A percentile compares a stretch with the other conserved stretches of the same genome.
Evolutionary conservation across 2,888 invertebrate genomes (phyloP).

Genomic region (Eumerus sabulonum): DNA sequence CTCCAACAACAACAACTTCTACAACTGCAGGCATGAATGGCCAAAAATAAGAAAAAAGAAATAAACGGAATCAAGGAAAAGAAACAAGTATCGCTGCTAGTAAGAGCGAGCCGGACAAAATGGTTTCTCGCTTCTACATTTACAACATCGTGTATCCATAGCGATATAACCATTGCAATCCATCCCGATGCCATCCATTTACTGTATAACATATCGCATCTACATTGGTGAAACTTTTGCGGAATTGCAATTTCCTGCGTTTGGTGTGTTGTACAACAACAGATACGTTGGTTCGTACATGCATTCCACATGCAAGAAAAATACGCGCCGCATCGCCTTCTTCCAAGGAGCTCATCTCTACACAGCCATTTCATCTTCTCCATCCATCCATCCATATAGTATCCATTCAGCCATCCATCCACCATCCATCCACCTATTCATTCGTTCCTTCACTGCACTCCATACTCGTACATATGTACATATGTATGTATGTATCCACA

Average conservation of each 20-base stretch:
- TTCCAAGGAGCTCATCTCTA: slow-evolving; percentile 13
- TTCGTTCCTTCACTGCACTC: slow-evolving; percentile 57
- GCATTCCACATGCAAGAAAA: slow-evolving; percentile 63
- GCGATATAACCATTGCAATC: slow-evolving; percentile 36
- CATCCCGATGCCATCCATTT: slow-evolving; percentile 55
- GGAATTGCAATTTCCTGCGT: slow-evolving; percentile 69
- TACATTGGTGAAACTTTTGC: slow-evolving; percentile 68
- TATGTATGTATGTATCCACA: too few species aligned
- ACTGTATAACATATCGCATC: slow-evolving; percentile 56
- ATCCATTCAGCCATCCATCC: slow-evolving; percentile 38
- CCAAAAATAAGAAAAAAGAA: too few species aligned
- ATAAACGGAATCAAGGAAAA: slow-evolving; percentile 16
- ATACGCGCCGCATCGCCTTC: slow-evolving; percentile 51
- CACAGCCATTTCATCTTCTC: slow-evolving; percentile 42
- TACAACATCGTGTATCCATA: slow-evolving; percentile 43
- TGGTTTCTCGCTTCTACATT: slow-evolving; percentile 67
- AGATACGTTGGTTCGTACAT: slow-evolving; percentile 67
- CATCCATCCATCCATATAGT: slow-evolving; percentile 41
- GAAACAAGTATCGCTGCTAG: slow-evolving; percentile 14
- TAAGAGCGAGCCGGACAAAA: slow-evolving; percentile 67
- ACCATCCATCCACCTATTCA: slow-evolving; percentile 17
- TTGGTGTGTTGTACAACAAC: slow-evolving; percentile 68
- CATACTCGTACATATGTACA: too few species aligned
- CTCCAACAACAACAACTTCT: slow-evolving; percentile 14
- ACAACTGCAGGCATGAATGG: slow-evolving; percentile 23